Conservation (phyloP, 1,140 invertebrate species). For the Megalopta genalis region DNA sequence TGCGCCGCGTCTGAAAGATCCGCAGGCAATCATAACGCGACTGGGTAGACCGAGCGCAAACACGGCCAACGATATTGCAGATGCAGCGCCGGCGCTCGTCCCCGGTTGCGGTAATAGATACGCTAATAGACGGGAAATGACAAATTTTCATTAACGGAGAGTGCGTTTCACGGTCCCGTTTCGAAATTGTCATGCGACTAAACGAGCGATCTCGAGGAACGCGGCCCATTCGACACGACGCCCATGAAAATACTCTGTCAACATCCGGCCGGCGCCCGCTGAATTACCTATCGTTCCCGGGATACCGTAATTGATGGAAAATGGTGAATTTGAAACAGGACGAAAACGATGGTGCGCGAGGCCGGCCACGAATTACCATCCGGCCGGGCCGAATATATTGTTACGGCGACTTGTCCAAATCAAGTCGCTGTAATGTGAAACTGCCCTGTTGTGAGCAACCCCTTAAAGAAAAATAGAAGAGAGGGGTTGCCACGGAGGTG, state of each 20-base stretch:
- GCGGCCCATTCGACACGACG: background rate
- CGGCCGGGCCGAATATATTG: too few species aligned
- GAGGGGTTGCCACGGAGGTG: too few species aligned
- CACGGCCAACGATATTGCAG: conserved; percentile 10
- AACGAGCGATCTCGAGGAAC: background rate
- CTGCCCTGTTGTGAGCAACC: too few species aligned
- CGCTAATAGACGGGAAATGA: conserved; percentile 7
- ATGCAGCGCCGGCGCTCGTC: background rate
- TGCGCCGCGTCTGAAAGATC: background rate
- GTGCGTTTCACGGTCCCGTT: background rate
- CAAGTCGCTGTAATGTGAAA: too few species aligned
- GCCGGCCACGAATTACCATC: background rate
- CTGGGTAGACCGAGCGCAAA: conserved; percentile 3
- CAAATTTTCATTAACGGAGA: conserved; percentile 13
- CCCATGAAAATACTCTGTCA: background rate
- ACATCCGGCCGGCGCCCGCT: background rate
- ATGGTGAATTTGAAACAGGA: background rate
- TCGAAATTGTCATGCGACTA: background rate
- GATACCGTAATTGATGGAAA: background rate
- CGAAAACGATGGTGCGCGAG: too few species aligned
- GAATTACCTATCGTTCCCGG: background rate
- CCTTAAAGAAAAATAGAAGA: too few species aligned
- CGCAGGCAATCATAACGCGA: background rate
- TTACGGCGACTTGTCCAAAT: too few species aligned
- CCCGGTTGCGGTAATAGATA: conserved; percentile 3